Percentiles rank a stretch among this genome's conserved stretches.
Evolutionary conservation across 2,888 invertebrate species (phyloP).

Genomic region (Alviniconcha strummeri): DNA sequence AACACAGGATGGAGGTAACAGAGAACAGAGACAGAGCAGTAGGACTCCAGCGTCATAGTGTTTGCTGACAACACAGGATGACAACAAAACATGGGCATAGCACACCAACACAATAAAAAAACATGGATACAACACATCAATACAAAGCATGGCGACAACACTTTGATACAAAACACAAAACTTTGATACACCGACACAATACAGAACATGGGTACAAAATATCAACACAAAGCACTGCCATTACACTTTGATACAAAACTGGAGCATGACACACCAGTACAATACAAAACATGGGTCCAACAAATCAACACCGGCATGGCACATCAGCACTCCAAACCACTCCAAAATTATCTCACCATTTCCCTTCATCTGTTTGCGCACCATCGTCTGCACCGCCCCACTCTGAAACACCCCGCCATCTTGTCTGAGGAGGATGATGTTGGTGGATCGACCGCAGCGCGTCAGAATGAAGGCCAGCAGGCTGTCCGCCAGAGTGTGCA

Average conservation of each 20-base stretch:
- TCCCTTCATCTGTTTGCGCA: slow-evolving; percentile 32
- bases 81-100: not conserved
- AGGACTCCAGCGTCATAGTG: not conserved
- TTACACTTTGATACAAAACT: no score
- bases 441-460: slow-evolving; percentile 50
- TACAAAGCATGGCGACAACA: no score
- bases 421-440: slow-evolving; percentile 45
- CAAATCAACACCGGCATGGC: no score
- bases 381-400: slow-evolving; percentile 59
- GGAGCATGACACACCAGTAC: no score
- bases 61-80: not conserved
- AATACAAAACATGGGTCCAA: no score
- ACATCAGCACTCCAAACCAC: no score
- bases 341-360: not conserved
- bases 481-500: slow-evolving; percentile 40
- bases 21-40: not conserved
- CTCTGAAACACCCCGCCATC: slow-evolving; percentile 59
- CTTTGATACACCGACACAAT: no score
- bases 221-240: no score
- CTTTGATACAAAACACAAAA: no score
- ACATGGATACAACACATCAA: no score
- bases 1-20: not conserved
- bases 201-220: no score
- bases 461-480: slow-evolving; percentile 53
- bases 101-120: no score